Evolutionary conservation across 2,113 vertebrate species (phyloP).

Genomic region (Labeo catla): DNA sequence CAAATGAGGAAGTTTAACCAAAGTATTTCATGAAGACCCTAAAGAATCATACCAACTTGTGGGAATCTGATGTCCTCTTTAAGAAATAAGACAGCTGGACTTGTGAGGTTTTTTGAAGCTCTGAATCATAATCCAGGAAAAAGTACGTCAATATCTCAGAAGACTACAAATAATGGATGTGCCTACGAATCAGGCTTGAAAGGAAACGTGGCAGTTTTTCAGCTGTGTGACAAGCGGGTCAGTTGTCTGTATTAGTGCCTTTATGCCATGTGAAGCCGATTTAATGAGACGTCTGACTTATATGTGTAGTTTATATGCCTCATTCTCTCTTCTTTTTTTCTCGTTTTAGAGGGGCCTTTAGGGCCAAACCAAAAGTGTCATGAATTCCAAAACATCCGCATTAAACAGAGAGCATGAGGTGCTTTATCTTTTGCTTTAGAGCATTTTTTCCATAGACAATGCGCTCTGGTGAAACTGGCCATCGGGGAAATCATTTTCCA

Average conservation of each 20-base stretch:
- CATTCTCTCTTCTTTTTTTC: constrained; percentile 14
- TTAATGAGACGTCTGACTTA: constrained; percentile 33
- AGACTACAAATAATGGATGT: constrained; percentile 31
- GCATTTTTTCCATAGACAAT: constrained; percentile 64
- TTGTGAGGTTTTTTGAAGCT: constrained; percentile 2
- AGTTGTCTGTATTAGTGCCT: constrained; percentile 22
- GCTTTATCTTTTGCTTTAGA: constrained; percentile 68
- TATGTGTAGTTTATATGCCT: constrained; percentile 12
- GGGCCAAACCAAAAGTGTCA: constrained; percentile 48
- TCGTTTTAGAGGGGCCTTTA: neutral
- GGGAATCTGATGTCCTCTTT: no score
- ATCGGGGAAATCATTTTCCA: constrained; percentile 77
- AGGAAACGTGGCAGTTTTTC: neutral
- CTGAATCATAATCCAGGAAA: neutral
- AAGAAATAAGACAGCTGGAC: neutral
- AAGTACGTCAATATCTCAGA: neutral
- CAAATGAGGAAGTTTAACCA: no score
- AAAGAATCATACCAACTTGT: no score
- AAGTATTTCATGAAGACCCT: no score
- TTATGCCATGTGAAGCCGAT: constrained; percentile 15
- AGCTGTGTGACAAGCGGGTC: neutral
- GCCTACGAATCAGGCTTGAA: constrained; percentile 13
- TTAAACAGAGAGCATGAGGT: constrained; percentile 68
- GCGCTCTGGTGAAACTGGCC: constrained; percentile 69
- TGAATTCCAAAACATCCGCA: constrained; percentile 62